Conservation (phyloP, 2,888 invertebrate genomes). For the Octodonta nipae region DNA sequence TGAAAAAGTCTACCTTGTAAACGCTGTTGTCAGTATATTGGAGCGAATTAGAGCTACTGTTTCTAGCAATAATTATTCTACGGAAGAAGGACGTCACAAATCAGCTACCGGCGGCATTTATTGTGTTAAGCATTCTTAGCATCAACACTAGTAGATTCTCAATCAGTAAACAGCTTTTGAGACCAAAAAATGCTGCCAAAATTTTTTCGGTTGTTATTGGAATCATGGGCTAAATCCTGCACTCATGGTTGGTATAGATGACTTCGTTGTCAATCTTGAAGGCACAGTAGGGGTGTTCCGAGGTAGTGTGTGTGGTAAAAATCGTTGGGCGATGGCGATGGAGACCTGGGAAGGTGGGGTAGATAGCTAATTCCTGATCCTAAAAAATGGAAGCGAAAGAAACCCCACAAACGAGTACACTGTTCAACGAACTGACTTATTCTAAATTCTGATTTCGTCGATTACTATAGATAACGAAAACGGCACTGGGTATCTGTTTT, state of each 20-base stretch:
- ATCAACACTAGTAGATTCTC: too few species aligned
- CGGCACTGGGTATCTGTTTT: conserved; percentile 88
- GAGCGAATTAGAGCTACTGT: too few species aligned
- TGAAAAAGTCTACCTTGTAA: too few species aligned
- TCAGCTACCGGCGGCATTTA: too few species aligned
- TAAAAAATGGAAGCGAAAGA: conserved; percentile 92
- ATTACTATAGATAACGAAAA: conserved; percentile 95
- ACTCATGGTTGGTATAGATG: conserved; percentile 79
- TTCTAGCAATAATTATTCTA: too few species aligned
- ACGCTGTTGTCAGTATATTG: too few species aligned
- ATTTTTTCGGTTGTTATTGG: too few species aligned
- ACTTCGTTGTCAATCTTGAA: conserved; percentile 92
- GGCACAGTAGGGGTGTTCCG: conserved; percentile 90
- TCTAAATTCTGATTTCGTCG: conserved; percentile 72
- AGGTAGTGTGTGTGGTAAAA: conserved; percentile 87
- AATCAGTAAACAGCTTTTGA: too few species aligned
- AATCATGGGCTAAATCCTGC: too few species aligned
- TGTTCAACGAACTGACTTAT: conserved; percentile 53
- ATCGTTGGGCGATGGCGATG: conserved; percentile 88
- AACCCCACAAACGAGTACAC: conserved; percentile 84
- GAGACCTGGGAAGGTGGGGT: conserved; percentile 88
- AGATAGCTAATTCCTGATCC: conserved; percentile 92
- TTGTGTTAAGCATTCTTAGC: too few species aligned
- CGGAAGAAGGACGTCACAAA: too few species aligned
- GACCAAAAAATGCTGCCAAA: too few species aligned